These are phyloP conservation scores for Hemicrepidius hirtus DNA, from an alignment of 2,888 invertebrate species.

Conservation along the genomic window DNA sequence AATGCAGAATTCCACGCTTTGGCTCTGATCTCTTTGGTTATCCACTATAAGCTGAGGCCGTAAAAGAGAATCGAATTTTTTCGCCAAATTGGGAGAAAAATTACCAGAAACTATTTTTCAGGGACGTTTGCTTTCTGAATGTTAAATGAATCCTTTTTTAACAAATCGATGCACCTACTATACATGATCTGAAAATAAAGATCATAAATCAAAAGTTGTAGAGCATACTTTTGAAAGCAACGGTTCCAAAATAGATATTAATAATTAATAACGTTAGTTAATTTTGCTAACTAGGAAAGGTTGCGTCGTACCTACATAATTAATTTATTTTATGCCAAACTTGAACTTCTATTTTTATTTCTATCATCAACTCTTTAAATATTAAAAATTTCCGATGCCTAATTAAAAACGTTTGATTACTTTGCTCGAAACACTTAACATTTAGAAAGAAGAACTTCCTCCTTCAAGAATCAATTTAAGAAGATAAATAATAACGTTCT, in stretches of 20 bases:
- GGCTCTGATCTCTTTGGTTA: background rate
- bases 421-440: too few species aligned
- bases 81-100: background rate
- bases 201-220: constrained; percentile 2
- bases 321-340: constrained; percentile 2
- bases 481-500: too few species aligned
- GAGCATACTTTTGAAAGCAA: background rate
- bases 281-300: background rate
- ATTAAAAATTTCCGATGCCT: too few species aligned
- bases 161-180: background rate
- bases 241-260: background rate
- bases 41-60: background rate
- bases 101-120: too few species aligned
- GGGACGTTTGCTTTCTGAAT: too few species aligned
- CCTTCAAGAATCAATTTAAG: too few species aligned
- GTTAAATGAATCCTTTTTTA: background rate
- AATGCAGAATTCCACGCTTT: constrained; percentile 27
- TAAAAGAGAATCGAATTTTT: background rate
- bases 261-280: background rate
- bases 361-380: too few species aligned
- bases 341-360: background rate
- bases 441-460: too few species aligned
- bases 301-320: background rate
- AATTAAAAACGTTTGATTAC: too few species aligned
- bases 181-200: background rate